Evolutionary conservation across 2,888 invertebrate species (phyloP).

Genomic region (Campaea margaritaria): DNA sequence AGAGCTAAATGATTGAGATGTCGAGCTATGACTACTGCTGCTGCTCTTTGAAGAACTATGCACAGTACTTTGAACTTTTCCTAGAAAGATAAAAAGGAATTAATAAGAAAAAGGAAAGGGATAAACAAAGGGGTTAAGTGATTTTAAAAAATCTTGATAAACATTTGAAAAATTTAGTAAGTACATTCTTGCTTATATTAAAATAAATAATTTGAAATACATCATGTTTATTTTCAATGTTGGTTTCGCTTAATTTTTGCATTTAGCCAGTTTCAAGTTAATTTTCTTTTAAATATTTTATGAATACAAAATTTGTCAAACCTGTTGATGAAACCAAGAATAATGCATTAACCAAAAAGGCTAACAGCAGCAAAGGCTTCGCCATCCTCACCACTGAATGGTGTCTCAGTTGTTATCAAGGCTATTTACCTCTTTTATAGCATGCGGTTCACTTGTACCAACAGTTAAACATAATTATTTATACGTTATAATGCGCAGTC

Average conservation of each 20-base stretch:
- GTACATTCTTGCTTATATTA: too few species aligned
- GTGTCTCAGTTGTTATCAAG: conserved; percentile 43
- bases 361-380: conserved; percentile 51
- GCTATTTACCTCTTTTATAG: conserved; percentile 57
- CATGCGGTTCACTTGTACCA: conserved; percentile 55
- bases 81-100: background rate
- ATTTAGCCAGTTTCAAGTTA: too few species aligned
- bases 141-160: too few species aligned
- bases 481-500: conserved; percentile 7
- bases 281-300: too few species aligned
- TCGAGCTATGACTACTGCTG: background rate
- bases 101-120: too few species aligned
- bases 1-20: background rate
- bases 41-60: background rate
- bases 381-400: conserved; percentile 50
- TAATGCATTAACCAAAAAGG: conserved; percentile 44
- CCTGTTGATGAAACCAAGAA: conserved; percentile 45
- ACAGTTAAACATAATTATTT: conserved; percentile 36
- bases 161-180: too few species aligned
- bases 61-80: background rate
- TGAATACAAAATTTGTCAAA: conserved; percentile 28
- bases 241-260: too few species aligned
- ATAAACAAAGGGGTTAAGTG: too few species aligned
- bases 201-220: too few species aligned
- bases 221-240: too few species aligned